phyloP scores from a whole-genome alignment of 2,888 invertebrate species.

The Sepiola atlantica region DNA sequence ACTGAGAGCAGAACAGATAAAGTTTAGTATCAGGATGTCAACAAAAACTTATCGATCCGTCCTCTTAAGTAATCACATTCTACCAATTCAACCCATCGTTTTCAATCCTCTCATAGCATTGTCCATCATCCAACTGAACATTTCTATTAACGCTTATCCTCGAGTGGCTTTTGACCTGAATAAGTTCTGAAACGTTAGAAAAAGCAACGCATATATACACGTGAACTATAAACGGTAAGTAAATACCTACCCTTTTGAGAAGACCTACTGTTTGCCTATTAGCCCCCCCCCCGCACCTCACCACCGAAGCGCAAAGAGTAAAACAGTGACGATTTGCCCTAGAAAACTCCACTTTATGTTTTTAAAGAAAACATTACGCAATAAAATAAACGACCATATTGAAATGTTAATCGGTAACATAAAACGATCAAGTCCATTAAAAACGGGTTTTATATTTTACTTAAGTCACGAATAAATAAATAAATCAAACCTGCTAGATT shows the following conservation, averaged over 20 bases:
- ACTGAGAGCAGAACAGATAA: too few species aligned
- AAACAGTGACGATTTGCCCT: neutral
- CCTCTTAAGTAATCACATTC: too few species aligned
- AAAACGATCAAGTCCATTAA: neutral
- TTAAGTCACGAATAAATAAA: neutral
- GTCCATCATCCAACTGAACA: too few species aligned
- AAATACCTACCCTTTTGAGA: too few species aligned
- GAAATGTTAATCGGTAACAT: neutral
- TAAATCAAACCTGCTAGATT: neutral
- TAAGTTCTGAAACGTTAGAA: too few species aligned
- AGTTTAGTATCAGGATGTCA: too few species aligned
- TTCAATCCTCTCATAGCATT: too few species aligned
- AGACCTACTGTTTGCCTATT: too few species aligned
- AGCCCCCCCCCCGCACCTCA: neutral
- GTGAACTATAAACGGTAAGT: fast-evolving
- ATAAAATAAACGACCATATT: neutral
- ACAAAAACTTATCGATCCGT: too few species aligned
- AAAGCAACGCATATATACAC: neutral
- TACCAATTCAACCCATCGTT: too few species aligned
- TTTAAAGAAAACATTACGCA: neutral
- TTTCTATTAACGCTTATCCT: too few species aligned
- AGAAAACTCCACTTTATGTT: neutral
- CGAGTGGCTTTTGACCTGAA: too few species aligned
- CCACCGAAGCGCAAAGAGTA: neutral
- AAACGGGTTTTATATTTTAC: neutral